Evolutionary conservation across 2,113 vertebrate genomes (phyloP).

Genomic region (Macquaria ambigua): DNA sequence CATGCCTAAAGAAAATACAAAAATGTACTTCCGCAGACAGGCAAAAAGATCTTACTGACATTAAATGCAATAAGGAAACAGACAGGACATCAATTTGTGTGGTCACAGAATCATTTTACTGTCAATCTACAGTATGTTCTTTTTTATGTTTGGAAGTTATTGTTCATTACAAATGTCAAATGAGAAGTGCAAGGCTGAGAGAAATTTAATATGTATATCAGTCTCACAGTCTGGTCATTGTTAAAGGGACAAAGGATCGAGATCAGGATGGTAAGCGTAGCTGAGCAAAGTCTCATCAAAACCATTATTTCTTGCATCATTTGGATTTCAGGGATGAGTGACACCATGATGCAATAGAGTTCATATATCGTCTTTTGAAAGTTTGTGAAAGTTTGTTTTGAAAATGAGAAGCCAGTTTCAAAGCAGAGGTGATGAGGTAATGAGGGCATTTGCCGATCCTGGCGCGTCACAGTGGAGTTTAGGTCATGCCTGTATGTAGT

Average conservation of each 20-base stretch:
- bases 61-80: conserved; percentile 73
- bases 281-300: conserved; percentile 30
- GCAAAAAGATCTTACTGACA: conserved; percentile 35
- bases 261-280: conserved; percentile 22
- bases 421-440: background rate
- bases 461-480: conserved; percentile 2
- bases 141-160: conserved; percentile 35
- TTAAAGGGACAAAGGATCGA: conserved; percentile 2
- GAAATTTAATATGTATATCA: conserved; percentile 20
- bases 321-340: conserved; percentile 56
- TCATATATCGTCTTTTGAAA: conserved; percentile 6
- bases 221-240: conserved; percentile 10
- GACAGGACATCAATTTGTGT: conserved; percentile 13
- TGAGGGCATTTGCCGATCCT: background rate
- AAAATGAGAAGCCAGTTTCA: conserved; percentile 7
- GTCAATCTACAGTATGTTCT: conserved; percentile 20
- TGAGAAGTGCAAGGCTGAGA: conserved; percentile 27
- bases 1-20: conserved; percentile 8
- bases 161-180: conserved; percentile 42
- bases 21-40: conserved; percentile 28
- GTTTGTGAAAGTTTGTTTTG: background rate
- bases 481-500: conserved; percentile 19
- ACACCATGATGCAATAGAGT: conserved; percentile 29
- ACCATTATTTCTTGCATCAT: conserved; percentile 40
- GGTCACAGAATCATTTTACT: conserved; percentile 35